These are phyloP conservation scores for Melanotaenia pygmaea DNA, from an alignment of 2,797 vertebrate species.

Conservation along the genomic window DNA sequence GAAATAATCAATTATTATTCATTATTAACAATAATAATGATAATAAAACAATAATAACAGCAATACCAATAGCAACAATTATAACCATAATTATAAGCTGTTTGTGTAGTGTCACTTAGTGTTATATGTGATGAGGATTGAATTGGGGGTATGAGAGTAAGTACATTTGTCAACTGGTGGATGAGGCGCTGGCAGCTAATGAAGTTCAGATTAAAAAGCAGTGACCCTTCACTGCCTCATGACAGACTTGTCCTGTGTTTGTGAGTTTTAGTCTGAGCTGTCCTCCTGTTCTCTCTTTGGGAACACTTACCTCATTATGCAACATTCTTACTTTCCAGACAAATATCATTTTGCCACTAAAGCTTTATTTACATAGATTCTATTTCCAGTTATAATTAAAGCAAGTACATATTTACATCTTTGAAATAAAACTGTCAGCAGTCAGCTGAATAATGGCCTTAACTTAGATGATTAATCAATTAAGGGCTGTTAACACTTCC, in stretches of 20 bases:
- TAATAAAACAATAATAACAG: too few relatives aligned
- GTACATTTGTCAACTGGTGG: conserved; percentile 18
- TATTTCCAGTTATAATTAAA: conserved; percentile 16
- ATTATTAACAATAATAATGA: too few relatives aligned
- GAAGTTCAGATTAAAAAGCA: conserved; percentile 13
- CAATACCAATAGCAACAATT: too few relatives aligned
- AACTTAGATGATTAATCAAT: too few relatives aligned
- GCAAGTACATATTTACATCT: neutral
- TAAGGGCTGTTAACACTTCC: too few relatives aligned
- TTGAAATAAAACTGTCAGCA: too few relatives aligned
- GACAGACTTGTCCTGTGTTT: conserved; percentile 11
- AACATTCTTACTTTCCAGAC: too few relatives aligned
- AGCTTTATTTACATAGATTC: neutral
- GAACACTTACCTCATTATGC: neutral
- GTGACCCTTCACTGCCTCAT: neutral
- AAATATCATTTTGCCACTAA: too few relatives aligned
- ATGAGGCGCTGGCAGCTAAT: conserved; percentile 4
- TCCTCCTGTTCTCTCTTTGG: neutral
- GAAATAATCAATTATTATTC: too few relatives aligned
- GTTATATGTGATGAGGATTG: neutral
- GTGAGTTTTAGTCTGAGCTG: conserved; percentile 1
- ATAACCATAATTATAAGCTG: too few relatives aligned
- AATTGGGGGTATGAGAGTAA: neutral
- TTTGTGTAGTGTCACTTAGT: too few relatives aligned
- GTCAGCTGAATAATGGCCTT: too few relatives aligned